These are phyloP conservation scores for Brachionus sp. DNA, from an alignment of 1,140 invertebrate species.

Conservation along the genomic window DNA sequence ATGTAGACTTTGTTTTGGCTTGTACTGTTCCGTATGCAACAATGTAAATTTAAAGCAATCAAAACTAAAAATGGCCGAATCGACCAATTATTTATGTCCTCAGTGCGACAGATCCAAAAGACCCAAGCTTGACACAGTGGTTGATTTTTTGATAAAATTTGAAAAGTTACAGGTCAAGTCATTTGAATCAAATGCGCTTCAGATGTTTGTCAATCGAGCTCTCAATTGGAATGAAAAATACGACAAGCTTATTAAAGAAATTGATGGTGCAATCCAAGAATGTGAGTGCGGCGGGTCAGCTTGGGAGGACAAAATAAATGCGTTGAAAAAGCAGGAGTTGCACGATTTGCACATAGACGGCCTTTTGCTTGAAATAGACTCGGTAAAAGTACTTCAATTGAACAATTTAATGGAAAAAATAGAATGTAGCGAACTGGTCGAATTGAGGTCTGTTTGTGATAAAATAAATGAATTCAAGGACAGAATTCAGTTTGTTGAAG, in stretches of 20 bases:
- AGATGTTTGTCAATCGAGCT: constrained; percentile 4
- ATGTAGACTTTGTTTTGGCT: constrained; percentile 19
- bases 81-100: neutral
- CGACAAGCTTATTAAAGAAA: neutral
- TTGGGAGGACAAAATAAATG: neutral
- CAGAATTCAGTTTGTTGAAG: neutral
- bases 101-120: constrained; percentile 29
- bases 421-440: neutral
- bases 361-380: neutral
- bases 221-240: constrained; percentile 14
- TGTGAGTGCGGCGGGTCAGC: neutral
- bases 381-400: neutral
- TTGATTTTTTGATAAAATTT: constrained; percentile 9
- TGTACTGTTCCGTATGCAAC: constrained; percentile 6
- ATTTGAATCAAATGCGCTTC: constrained; percentile 4
- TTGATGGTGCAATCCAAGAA: neutral
- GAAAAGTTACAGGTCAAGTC: constrained; percentile 24
- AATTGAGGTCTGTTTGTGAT: neutral
- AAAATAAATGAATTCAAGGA: neutral
- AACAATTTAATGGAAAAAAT: neutral
- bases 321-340: neutral
- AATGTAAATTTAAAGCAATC: constrained; percentile 26
- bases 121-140: neutral
- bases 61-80: constrained; percentile 9
- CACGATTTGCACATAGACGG: constrained; percentile 24